phyloP scores from a whole-genome alignment of 2,888 invertebrate genomes.

The Spilosoma lubricipeda region DNA sequence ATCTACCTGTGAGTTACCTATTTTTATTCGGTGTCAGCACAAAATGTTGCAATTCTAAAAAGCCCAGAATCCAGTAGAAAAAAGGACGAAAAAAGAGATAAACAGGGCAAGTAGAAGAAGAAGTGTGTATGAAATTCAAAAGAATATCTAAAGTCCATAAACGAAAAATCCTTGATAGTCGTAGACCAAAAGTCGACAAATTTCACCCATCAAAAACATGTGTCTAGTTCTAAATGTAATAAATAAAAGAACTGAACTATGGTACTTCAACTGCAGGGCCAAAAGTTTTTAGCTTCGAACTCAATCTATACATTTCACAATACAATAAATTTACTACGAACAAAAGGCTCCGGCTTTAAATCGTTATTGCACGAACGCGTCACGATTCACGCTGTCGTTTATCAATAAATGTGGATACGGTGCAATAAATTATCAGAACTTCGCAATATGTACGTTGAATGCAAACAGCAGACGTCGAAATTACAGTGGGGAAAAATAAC shows the following conservation, averaged over 20 bases:
- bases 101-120: too few relatives aligned
- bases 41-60: too few relatives aligned
- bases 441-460: conserved; percentile 66
- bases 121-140: conserved; percentile 3
- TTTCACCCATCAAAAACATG: conserved; percentile 17
- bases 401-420: conserved; percentile 74
- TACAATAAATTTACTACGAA: conserved; percentile 57
- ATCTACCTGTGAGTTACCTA: too few relatives aligned
- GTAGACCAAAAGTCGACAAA: conserved; percentile 2
- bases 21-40: too few relatives aligned
- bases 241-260: conserved; percentile 37
- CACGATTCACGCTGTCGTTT: conserved; percentile 62
- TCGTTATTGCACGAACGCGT: conserved; percentile 57
- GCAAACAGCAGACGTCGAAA: conserved; percentile 72
- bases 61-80: too few relatives aligned
- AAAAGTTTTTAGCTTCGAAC: conserved; percentile 33
- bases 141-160: conserved; percentile 19
- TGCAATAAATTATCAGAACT: conserved; percentile 71
- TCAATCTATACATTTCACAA: conserved; percentile 52
- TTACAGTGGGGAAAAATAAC: conserved; percentile 76
- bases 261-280: conserved; percentile 32
- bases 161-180: neutral
- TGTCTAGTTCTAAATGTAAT: conserved; percentile 23
- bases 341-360: conserved; percentile 60
- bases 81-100: too few relatives aligned